Conservation (phyloP, 2,888 invertebrate genomes). For the Megamerina dolium region DNA sequence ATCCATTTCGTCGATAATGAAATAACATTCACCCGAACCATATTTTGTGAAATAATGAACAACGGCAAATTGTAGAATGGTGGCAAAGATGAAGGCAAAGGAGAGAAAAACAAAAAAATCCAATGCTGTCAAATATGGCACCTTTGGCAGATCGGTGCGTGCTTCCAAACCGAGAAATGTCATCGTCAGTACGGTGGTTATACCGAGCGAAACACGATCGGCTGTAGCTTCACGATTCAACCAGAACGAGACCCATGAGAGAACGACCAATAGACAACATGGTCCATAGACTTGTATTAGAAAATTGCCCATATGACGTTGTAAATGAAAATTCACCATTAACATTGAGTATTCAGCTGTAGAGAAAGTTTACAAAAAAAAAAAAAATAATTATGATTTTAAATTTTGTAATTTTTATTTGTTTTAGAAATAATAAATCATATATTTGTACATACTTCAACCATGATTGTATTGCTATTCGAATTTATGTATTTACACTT, state of each 20-base stretch:
- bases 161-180: slow-evolving; percentile 76
- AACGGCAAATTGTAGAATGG: slow-evolving; percentile 76
- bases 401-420: slow-evolving; percentile 1
- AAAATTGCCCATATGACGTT: slow-evolving; percentile 80
- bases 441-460: no score
- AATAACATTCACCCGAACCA: slow-evolving; percentile 73
- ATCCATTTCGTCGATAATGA: slow-evolving; percentile 57
- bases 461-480: no score
- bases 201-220: slow-evolving; percentile 73
- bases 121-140: slow-evolving; percentile 78
- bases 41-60: slow-evolving; percentile 82
- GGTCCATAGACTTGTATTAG: slow-evolving; percentile 82
- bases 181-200: slow-evolving; percentile 80
- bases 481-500: no score
- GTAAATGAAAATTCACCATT: slow-evolving; percentile 68
- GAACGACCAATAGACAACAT: slow-evolving; percentile 73
- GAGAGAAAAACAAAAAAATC: slow-evolving; percentile 79
- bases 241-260: slow-evolving; percentile 85
- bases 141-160: slow-evolving; percentile 74
- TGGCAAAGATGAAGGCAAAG: slow-evolving; percentile 74
- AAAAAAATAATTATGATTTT: not conserved
- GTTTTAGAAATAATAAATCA: not conserved
- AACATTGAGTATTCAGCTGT: slow-evolving; percentile 65
- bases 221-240: slow-evolving; percentile 76
- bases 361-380: not conserved